Evolutionary conservation across 2,888 invertebrate species (phyloP), one percentile per base, ranked within the genome.

Genomic region (Lomographa bimaculata): DNA sequence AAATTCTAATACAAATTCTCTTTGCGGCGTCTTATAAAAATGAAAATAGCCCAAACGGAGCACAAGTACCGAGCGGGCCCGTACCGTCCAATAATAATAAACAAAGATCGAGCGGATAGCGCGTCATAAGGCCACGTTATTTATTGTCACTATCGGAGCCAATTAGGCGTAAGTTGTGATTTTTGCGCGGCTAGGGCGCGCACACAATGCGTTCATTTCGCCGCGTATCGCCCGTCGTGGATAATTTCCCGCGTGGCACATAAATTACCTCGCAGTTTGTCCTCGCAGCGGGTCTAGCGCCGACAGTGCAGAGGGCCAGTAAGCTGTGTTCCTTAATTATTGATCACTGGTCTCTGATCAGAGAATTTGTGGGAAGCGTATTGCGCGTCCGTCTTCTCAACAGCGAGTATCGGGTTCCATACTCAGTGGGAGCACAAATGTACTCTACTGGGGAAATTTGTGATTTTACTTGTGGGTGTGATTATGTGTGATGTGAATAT

Each of bases 221-320:
- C 25, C 18, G 24, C 18, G 20, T 23, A 21, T 29, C 19, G 24
- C 24, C 24, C 10, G 30, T 47, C 50, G 46, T 47, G 56, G 48
- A 60, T 71, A 68, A 75, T 77, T 75, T 74, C 77, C 77, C 77
- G 65, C 56, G 70, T 57, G 74, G 61, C 66, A 57, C 70, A 70
- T 78, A 77, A 78, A 77, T 77, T 77, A 77, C 48, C 30, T 50
- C 55, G 59, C 69, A 68, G 62, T 66, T 61, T 68, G 70, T 64
- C 66, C 60, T 55, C 11, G 33, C 27, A 46, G 46, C 29, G 30
- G 23, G 41, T 35, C 37, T 19, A 7, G 23, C 2, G 23, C 4
- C 20, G 6, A 18, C 35, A 40, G 34, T 5, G 28, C 4, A 6
- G 14, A n/a, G n/a, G n/a, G n/a, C n/a, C n/a, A n/a, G n/a, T n/a